Evolutionary conservation across 64 coral and sea anemone genomes (phyloP), one percentile per base, ranked within the genome.

Genomic region (Dendrophyllia cribrosa): DNA sequence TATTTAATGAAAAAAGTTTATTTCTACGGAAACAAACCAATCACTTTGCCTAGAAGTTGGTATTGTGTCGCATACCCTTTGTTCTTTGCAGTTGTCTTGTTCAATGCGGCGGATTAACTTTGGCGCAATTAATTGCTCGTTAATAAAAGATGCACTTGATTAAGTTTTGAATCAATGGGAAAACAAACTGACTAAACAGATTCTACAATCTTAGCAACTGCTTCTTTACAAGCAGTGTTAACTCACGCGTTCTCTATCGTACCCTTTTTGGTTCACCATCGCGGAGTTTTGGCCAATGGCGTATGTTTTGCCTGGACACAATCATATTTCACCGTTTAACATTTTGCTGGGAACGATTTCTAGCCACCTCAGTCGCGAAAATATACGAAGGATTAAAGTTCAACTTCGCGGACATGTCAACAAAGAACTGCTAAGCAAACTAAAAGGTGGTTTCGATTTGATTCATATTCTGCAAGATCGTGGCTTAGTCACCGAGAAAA

Each of bases 261-360:
- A n/a, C 4, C 49, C 20, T 25, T 24, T 4, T 52, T n/a, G 45
- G 47, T 4, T 64, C 21, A 16, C 13, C 14, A 9, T 1, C 49
- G 6, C 20, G 23, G 4, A 66, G 14, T 34, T 46, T 56, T 25
- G 43, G 43, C 66, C 64, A 5, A 94, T 94, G 92, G 53, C 86
- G 16, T 83, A 78, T 13, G 59, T 73, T 46, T 56, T 83, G 13
- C 23, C 23, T 8, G 70, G 89, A 17, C 56, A 76, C 10, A 51
- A 17, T 10, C 22, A 43, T 25, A 47, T 94, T 52, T 83, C 92
- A 50, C 92, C 95, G 3, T 97, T 91, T 69, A 43, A 59, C 17
- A n/a, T 97, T 44, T 24, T 97, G 48, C 43, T 97, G 8, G 95
- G 91, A 6, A 90, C 95, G 3, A 91, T 97, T 59, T 93, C 95